These are phyloP conservation scores for Eledone cirrhosa DNA, from an alignment of 2,888 invertebrate genomes.

Conservation along the genomic window DNA sequence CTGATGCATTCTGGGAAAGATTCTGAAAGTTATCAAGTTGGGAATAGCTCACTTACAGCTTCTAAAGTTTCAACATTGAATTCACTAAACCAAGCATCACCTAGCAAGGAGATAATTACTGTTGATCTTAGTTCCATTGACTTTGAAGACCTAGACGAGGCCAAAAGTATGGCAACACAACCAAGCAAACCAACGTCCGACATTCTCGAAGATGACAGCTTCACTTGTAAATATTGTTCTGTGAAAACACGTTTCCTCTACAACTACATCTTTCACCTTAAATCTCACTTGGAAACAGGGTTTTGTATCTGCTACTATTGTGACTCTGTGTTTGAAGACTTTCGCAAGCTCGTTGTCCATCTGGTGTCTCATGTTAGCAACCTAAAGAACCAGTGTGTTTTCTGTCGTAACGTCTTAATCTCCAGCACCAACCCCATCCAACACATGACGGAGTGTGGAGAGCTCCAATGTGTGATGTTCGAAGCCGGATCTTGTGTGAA, in stretches of 20 bases:
- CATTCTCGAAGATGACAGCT: constrained; percentile 4
- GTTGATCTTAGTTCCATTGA: constrained; percentile 13
- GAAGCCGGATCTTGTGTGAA: constrained; percentile 19
- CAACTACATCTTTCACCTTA: constrained; percentile 17
- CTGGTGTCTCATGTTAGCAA: constrained; percentile 3
- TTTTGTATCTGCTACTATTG: constrained; percentile 22
- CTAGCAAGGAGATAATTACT: background rate
- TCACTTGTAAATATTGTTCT: constrained; percentile 13
- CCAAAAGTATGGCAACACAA: background rate
- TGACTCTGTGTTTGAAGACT: constrained; percentile 11
- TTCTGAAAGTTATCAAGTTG: background rate
- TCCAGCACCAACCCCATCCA: background rate
- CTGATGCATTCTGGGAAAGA: background rate
- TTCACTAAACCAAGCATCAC: background rate
- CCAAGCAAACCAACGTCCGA: background rate
- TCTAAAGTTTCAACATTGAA: background rate
- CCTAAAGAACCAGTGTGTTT: constrained; percentile 23
- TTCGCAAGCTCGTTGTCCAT: constrained; percentile 10
- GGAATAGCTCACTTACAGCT: background rate
- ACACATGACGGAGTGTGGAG: constrained; percentile 16
- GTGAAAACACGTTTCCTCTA: background rate
- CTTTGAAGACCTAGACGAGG: background rate
- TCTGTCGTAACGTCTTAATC: background rate
- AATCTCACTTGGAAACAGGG: constrained; percentile 12
- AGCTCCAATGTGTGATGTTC: constrained; percentile 24